Conservation (phyloP, 1,140 invertebrate species). For the Ips typographus region DNA sequence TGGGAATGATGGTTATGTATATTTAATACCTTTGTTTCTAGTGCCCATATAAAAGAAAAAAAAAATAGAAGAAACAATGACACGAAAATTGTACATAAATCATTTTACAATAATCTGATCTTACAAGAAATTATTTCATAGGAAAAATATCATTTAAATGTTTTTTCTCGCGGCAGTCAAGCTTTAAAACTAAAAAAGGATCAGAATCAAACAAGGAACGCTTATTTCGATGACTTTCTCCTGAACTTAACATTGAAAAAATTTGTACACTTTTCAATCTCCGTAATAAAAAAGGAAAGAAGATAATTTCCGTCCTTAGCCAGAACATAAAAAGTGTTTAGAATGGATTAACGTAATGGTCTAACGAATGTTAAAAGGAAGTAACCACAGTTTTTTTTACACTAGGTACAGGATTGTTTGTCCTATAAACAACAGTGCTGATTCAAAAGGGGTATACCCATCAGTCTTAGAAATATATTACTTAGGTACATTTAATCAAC, state of each 20-base stretch:
- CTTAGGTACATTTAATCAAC: too few relatives aligned
- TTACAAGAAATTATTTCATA: slow-evolving; percentile 23
- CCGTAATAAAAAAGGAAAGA: slow-evolving; percentile 28
- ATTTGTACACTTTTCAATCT: slow-evolving; percentile 25
- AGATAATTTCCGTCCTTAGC: slow-evolving; percentile 34
- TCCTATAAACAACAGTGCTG: slow-evolving; percentile 10
- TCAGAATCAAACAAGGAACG: slow-evolving; percentile 22
- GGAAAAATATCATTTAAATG: slow-evolving; percentile 28
- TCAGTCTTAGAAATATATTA: too few relatives aligned
- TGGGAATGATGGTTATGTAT: neutral
- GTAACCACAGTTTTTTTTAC: slow-evolving; percentile 34
- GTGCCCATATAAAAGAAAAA: too few relatives aligned
- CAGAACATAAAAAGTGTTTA: slow-evolving; percentile 29
- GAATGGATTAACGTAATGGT: slow-evolving; percentile 35
- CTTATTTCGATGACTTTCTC: slow-evolving; percentile 26
- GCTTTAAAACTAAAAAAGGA: slow-evolving; percentile 24
- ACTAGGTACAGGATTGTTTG: slow-evolving; percentile 28
- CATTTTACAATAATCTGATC: slow-evolving; percentile 19
- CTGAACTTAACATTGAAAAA: slow-evolving; percentile 33
- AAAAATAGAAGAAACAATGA: too few relatives aligned
- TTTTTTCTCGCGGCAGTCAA: slow-evolving; percentile 29
- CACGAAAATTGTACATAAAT: too few relatives aligned
- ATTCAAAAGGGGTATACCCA: too few relatives aligned
- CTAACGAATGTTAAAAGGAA: slow-evolving; percentile 36
- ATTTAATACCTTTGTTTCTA: too few relatives aligned